Evolutionary conservation across 1,140 invertebrate species (phyloP).

Genomic region (Drosophila baimaii): DNA sequence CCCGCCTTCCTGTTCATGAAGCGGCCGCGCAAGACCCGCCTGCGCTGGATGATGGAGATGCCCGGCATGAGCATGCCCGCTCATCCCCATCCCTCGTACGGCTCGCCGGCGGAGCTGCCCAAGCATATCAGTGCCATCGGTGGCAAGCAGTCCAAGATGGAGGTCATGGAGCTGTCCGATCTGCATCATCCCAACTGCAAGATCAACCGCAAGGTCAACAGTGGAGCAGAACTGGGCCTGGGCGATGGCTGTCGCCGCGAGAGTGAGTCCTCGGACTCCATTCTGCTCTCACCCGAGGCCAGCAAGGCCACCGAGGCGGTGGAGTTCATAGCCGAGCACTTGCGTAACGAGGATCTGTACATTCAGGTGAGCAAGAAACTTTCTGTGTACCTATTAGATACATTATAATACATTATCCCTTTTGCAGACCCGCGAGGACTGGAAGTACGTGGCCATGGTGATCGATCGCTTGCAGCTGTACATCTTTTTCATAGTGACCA

Average conservation of each 20-base stretch:
- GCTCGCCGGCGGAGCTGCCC: slow-evolving; percentile 91
- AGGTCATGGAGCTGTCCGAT: slow-evolving; percentile 96
- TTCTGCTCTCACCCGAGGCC: slow-evolving; percentile 95
- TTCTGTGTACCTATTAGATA: too few relatives aligned
- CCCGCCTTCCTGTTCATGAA: slow-evolving; percentile 95
- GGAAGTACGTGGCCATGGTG: slow-evolving; percentile 99
- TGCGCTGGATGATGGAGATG: slow-evolving; percentile 99
- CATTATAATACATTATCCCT: too few relatives aligned
- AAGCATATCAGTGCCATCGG: slow-evolving; percentile 89
- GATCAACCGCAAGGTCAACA: slow-evolving; percentile 93
- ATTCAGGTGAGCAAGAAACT: slow-evolving; percentile 97
- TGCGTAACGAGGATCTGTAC: slow-evolving; percentile 97
- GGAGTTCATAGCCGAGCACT: slow-evolving; percentile 98
- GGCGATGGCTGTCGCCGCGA: slow-evolving; percentile 89
- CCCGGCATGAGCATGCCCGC: slow-evolving; percentile 93
- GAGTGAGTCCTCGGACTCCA: slow-evolving; percentile 95
- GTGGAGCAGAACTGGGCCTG: slow-evolving; percentile 87
- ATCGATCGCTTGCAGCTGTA: slow-evolving; percentile 98
- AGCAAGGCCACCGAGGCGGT: slow-evolving; percentile 98
- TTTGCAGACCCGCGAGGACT: slow-evolving; percentile 98
- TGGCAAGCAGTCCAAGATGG: slow-evolving; percentile 91
- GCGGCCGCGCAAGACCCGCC: slow-evolving; percentile 94
- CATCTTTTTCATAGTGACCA: slow-evolving; percentile 98
- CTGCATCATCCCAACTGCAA: slow-evolving; percentile 98
- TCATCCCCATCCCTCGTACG: slow-evolving; percentile 89